A percentile compares a stretch with the other conserved stretches of the same genome.
These are phyloP conservation scores for Ciconia maguari DNA, from an alignment of 2,113 vertebrate genomes.

Conservation along the genomic window DNA sequence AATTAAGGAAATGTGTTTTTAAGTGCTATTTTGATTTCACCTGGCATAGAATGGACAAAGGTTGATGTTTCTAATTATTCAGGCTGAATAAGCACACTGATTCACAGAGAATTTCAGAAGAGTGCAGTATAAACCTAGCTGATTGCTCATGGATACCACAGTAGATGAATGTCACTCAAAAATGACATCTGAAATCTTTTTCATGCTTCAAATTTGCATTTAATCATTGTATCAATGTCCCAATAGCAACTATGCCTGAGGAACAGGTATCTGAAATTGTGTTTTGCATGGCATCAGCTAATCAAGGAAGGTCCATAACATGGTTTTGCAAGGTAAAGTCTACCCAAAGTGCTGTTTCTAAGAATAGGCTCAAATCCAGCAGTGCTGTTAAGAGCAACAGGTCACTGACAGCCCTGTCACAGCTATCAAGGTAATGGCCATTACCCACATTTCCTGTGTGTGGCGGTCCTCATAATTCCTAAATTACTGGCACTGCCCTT, in stretches of 20 bases:
- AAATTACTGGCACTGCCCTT: background rate
- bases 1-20: conserved; percentile 38
- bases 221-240: background rate
- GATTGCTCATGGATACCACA: background rate
- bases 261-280: background rate
- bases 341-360: background rate
- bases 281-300: background rate
- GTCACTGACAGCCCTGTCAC: background rate
- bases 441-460: background rate
- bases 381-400: background rate
- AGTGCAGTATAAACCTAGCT: background rate
- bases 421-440: background rate
- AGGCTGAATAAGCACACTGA: background rate
- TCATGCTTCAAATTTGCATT: background rate
- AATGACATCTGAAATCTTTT: background rate
- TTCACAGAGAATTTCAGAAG: background rate
- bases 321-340: background rate
- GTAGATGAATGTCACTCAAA: background rate
- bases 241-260: background rate
- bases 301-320: background rate
- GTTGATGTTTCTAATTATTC: conserved; percentile 25
- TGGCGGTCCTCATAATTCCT: background rate
- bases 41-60: background rate
- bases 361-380: background rate
- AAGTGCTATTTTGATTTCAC: conserved; percentile 22